These are phyloP conservation scores for Cnemophilus loriae DNA, from an alignment of 2,113 vertebrate species.

Conservation along the genomic window DNA sequence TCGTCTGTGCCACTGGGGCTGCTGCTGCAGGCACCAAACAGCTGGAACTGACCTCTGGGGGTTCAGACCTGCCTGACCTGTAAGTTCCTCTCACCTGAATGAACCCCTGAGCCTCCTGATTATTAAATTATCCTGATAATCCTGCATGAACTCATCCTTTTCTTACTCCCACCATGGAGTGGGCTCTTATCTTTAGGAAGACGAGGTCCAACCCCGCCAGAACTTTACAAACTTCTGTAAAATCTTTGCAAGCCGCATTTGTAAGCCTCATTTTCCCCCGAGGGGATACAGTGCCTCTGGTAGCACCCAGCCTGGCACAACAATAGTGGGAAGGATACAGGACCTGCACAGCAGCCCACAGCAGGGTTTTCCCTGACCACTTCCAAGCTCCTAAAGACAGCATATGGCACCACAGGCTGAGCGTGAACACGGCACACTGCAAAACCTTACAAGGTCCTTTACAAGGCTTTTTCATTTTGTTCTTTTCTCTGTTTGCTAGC, in stretches of 20 bases:
- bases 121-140: background rate
- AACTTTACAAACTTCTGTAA: background rate
- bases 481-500: background rate
- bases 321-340: background rate
- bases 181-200: background rate
- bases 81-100: background rate
- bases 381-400: background rate
- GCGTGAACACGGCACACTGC: background rate
- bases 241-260: background rate
- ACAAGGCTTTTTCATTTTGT: background rate
- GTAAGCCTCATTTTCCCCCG: background rate
- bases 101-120: background rate
- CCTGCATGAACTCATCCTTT: background rate
- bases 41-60: background rate
- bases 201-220: background rate
- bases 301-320: background rate
- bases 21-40: background rate
- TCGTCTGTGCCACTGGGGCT: background rate
- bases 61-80: background rate
- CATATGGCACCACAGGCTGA: background rate
- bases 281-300: background rate
- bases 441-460: background rate
- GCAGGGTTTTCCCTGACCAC: background rate
- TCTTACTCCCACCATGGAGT: background rate
- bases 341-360: fast-evolving